Evolutionary conservation across 2,888 invertebrate species (phyloP).

Genomic region (Nephrotoma flavescens): DNA sequence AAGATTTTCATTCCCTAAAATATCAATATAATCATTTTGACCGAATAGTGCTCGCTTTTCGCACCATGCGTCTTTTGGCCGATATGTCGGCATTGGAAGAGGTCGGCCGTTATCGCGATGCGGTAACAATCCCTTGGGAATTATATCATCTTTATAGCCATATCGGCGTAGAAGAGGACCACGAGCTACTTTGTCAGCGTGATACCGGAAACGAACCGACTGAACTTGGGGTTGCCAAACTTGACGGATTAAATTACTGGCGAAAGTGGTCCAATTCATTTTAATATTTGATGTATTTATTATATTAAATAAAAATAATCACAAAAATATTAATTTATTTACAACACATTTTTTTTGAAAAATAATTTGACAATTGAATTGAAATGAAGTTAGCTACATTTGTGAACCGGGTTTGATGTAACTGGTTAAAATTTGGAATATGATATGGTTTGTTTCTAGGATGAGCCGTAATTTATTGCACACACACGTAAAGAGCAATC

Average conservation of each 20-base stretch:
- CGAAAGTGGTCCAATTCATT: background rate
- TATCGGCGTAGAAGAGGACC: constrained; percentile 49
- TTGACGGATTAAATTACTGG: background rate
- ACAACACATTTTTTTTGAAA: background rate
- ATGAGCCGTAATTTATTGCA: too few relatives aligned
- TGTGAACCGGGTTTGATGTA: background rate
- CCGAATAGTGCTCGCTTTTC: constrained; percentile 73
- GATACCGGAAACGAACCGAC: constrained; percentile 39
- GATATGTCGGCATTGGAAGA: constrained; percentile 52
- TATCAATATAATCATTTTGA: constrained; percentile 95
- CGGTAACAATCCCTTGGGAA: constrained; percentile 54
- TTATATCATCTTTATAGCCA: constrained; percentile 55
- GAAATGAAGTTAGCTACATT: background rate
- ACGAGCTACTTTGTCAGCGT: constrained; percentile 41
- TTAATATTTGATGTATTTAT: background rate
- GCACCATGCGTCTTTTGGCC: constrained; percentile 61
- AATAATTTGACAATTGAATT: background rate
- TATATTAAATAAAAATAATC: background rate
- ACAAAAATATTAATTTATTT: background rate
- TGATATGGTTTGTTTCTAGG: too few relatives aligned
- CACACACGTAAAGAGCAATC: too few relatives aligned
- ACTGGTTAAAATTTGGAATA: too few relatives aligned
- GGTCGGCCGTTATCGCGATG: constrained; percentile 38
- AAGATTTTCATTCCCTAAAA: constrained; percentile 67
- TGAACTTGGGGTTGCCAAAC: constrained; percentile 26